A percentile compares a stretch with the other conserved stretches of the same genome.
These are phyloP conservation scores for Pilophorus perplexus DNA, from an alignment of 2,888 invertebrate genomes.

Conservation along the genomic window DNA sequence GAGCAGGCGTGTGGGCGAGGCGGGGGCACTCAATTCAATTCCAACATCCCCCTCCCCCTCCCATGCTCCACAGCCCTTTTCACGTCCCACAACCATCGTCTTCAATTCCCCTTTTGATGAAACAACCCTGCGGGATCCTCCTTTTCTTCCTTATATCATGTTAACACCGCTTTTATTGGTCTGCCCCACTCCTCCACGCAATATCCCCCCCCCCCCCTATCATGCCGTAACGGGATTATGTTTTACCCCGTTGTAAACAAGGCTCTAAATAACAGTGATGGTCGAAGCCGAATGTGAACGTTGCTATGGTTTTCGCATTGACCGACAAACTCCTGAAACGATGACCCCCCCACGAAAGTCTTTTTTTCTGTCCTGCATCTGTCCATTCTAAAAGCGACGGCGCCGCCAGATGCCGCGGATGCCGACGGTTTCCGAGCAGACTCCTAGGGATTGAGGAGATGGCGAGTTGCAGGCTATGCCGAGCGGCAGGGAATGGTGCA, in stretches of 20 bases:
- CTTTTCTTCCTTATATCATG: constrained; percentile 43
- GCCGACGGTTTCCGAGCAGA: too few species aligned
- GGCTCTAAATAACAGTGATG: constrained; percentile 19
- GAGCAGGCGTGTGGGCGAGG: background rate
- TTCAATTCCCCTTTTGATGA: constrained; percentile 34
- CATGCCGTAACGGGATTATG: background rate
- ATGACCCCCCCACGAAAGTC: too few species aligned
- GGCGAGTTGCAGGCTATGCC: too few species aligned
- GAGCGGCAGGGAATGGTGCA: too few species aligned
- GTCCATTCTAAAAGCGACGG: too few species aligned
- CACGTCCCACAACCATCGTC: constrained; percentile 2
- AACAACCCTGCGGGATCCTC: constrained; percentile 28
- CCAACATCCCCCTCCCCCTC: constrained; percentile 37
- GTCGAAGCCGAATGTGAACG: too few species aligned
- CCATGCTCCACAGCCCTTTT: too few species aligned
- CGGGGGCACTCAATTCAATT: constrained; percentile 33
- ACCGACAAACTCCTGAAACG: background rate
- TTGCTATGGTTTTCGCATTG: too few species aligned
- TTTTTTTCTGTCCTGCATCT: too few species aligned
- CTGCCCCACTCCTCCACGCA: constrained; percentile 19
- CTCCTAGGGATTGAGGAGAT: too few species aligned
- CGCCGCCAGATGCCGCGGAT: too few species aligned
- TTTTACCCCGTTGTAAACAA: constrained; percentile 29
- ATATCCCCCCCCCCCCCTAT: constrained; percentile 10
- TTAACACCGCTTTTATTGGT: constrained; percentile 46